Evolutionary conservation across 2,797 vertebrate genomes (phyloP).

Genomic region (Sebastes reedi): DNA sequence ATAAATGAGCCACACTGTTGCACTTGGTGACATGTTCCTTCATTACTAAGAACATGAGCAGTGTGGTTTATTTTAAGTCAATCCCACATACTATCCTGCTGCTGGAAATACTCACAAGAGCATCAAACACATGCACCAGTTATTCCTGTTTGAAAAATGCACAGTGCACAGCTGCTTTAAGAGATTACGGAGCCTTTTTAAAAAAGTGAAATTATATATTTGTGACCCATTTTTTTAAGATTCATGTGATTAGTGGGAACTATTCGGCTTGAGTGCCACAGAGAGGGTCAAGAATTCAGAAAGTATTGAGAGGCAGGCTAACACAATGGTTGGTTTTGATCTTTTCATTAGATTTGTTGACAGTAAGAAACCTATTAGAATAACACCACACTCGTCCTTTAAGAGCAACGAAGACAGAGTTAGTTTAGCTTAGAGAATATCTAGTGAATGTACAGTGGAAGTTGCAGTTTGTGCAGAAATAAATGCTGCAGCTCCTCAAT

Average conservation of each 20-base stretch:
- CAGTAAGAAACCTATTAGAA: neutral
- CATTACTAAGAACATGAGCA: neutral
- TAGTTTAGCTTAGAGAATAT: too few species aligned
- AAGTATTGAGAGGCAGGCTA: neutral
- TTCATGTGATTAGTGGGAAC: neutral
- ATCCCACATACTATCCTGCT: neutral
- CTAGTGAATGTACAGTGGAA: too few species aligned
- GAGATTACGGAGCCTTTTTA: neutral
- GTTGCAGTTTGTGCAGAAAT: too few species aligned
- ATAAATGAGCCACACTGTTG: neutral
- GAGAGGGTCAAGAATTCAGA: neutral
- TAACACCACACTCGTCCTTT: neutral
- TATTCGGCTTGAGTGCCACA: neutral
- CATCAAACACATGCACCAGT: neutral
- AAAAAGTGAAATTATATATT: neutral
- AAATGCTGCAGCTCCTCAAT: too few species aligned
- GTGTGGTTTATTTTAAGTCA: neutral
- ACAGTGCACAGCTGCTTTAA: neutral
- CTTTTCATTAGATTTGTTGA: neutral
- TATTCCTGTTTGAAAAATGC: neutral
- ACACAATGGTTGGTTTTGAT: neutral
- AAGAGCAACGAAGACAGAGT: neutral
- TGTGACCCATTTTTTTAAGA: neutral
- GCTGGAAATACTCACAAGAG: neutral
- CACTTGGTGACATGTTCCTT: neutral